Conservation (phyloP, 1,140 invertebrate genomes). For the Drosophila ironensis region DNA sequence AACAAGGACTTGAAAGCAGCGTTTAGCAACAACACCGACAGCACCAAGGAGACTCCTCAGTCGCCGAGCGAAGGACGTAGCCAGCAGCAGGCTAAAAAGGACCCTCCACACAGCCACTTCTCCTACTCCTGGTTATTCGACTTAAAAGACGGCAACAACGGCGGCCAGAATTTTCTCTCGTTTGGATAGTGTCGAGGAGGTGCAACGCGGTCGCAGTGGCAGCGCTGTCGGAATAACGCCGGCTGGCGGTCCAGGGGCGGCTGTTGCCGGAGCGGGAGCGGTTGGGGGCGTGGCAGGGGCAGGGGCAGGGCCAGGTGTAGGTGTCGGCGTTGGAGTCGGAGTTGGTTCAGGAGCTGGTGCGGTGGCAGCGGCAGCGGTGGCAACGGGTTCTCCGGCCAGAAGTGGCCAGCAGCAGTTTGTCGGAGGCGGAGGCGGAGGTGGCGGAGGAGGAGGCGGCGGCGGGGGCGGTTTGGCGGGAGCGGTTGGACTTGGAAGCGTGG, state of each 20-base stretch:
- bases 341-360: conserved; percentile 34
- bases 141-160: conserved; percentile 78
- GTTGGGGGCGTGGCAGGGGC: conserved; percentile 2
- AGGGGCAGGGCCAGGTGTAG: conserved; percentile 1
- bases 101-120: not conserved
- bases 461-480: conserved; percentile 10
- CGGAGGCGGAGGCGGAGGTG: conserved; percentile 33
- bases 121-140: conserved; percentile 32
- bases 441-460: conserved; percentile 15
- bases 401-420: conserved; percentile 60
- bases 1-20: not conserved
- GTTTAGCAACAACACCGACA: not conserved
- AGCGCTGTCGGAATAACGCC: conserved; percentile 72
- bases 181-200: conserved; percentile 80
- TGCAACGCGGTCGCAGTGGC: conserved; percentile 79
- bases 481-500: not conserved
- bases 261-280: not conserved
- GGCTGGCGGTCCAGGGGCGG: conserved; percentile 47
- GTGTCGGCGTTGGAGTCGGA: conserved; percentile 12
- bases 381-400: conserved; percentile 66
- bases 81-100: conserved; percentile 14
- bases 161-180: conserved; percentile 81
- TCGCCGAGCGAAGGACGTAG: not conserved
- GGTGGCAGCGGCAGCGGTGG: conserved; percentile 31
- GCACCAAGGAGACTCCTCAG: not conserved